Percentiles rank a stretch among this genome's conserved stretches.
phyloP scores from a whole-genome alignment of 2,888 invertebrate genomes.

The Trissolcus japonicus region DNA sequence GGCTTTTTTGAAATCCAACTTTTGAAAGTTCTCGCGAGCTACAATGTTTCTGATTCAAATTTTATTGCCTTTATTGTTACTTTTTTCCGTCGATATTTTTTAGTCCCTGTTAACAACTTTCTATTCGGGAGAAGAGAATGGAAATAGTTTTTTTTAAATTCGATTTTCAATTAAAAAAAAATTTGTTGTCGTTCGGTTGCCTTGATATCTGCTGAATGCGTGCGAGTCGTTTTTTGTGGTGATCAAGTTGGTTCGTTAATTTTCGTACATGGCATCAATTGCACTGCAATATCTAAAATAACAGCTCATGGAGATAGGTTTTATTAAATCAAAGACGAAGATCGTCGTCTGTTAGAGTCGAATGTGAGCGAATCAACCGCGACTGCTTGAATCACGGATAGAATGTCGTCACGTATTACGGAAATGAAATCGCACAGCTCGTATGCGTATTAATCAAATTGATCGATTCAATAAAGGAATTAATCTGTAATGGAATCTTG shows the following conservation, averaged over 20 bases:
- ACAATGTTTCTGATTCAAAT: too few relatives aligned
- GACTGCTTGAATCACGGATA: neutral
- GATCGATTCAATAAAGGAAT: constrained; percentile 21
- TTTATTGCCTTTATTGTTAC: too few relatives aligned
- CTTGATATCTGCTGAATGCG: neutral
- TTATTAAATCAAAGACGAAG: neutral
- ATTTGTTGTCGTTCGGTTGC: neutral
- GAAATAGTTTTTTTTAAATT: too few relatives aligned
- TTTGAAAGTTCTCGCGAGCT: too few relatives aligned
- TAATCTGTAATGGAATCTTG: constrained; percentile 33
- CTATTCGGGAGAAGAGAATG: too few relatives aligned
- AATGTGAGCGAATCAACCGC: neutral
- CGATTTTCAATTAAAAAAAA: too few relatives aligned
- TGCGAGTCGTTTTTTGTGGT: neutral
- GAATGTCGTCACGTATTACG: constrained; percentile 22
- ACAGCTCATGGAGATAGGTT: neutral
- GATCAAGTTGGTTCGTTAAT: neutral
- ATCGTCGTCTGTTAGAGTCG: neutral
- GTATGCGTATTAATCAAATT: constrained; percentile 11
- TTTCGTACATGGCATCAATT: neutral
- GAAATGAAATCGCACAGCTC: constrained; percentile 27
- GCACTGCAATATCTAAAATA: neutral
- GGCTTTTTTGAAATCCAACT: too few relatives aligned
- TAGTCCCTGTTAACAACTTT: too few relatives aligned
- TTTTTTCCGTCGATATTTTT: too few relatives aligned